Base-by-base conservation (phyloP, 2,113 vertebrate species). In the Indicator indicator region DNA sequence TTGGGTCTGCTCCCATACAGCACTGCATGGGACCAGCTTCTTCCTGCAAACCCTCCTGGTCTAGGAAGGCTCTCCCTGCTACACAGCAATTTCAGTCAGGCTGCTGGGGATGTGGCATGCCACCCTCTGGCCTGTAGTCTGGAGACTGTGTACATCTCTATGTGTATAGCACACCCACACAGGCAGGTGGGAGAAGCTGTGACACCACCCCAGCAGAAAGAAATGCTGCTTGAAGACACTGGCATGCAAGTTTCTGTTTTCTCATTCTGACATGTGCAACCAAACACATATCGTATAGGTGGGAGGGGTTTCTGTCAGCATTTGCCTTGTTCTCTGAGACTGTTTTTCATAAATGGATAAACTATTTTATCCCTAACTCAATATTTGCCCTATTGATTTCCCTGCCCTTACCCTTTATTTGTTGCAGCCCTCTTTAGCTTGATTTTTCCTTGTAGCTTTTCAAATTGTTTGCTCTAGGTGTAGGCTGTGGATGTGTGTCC, bases 381-480 rank as follows among this genome's bases (percentile, higher is more conserved):
- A 96, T 97, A 97, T 97, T 97, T 96, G 89, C 0, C 0, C 38
- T 96, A 52, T 88, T 95, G n/a, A 95, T 97, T 97, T 95, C 88
- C 85, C 89, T 94, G 83, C 92, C 75, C 89, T 91, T 81, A 63
- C 71, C 62, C 67, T 93, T 94, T 83, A 30, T 72, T 85, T 72
- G 89, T 83, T 90, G 72, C 86, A 94, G 30, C 38, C 23, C 48
- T 95, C 44, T 92, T 59, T 32, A 60, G 42, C 90, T 94, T 85
- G 77, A 64, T 83, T 95, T 95, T 93, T 68, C 90, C 95, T 88
- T 4, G 3, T 96, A 36, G 65, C 73, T 94, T 75, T 94, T 93
- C 54, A 30, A 93, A 74, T 56, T 97, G 94, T 97, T 97, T 97
- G 95, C 96, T 95, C 18, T 96, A 97, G 97, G 97, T 96, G 97